Conservation (phyloP, 1,140 invertebrate species). For the Alviniconcha marisindica region DNA sequence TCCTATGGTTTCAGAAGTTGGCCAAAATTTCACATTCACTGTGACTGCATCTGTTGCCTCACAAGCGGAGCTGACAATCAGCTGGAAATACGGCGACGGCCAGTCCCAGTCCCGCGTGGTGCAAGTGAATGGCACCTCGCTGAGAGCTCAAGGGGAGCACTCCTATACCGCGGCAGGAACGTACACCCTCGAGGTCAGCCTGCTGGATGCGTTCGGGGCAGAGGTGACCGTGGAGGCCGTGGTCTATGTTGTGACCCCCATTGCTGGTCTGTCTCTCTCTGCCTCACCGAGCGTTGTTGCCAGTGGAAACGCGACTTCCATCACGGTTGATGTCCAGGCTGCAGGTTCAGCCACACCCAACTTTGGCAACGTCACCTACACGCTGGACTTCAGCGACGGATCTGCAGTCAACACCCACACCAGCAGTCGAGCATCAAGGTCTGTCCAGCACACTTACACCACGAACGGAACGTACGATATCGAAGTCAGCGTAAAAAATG, state of each 20-base stretch:
- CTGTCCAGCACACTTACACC: not conserved
- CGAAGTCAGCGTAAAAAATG: conserved; percentile 39
- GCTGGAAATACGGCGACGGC: conserved; percentile 47
- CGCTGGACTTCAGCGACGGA: conserved; percentile 10
- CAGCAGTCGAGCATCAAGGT: not conserved
- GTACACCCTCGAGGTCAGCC: conserved; percentile 33
- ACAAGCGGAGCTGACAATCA: conserved; percentile 42
- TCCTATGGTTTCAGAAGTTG: not conserved
- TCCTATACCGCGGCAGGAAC: conserved; percentile 37
- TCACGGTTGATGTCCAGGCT: conserved; percentile 5
- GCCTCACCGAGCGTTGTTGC: not conserved
- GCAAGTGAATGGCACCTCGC: not conserved
- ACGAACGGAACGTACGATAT: conserved; percentile 12
- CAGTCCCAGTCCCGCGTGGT: not conserved
- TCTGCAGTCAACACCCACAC: not conserved
- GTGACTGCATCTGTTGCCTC: not conserved
- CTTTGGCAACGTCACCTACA: conserved; percentile 38
- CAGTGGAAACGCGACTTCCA: not conserved
- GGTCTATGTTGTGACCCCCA: not conserved
- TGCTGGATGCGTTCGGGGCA: conserved; percentile 39
- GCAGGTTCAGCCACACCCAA: not conserved
- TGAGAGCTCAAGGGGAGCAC: conserved; percentile 10
- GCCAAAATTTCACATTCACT: not conserved
- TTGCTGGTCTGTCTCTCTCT: not conserved
- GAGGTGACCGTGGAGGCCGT: not conserved